phyloP scores from a whole-genome alignment of 2,113 vertebrate species.

The Noctilio leporinus region DNA sequence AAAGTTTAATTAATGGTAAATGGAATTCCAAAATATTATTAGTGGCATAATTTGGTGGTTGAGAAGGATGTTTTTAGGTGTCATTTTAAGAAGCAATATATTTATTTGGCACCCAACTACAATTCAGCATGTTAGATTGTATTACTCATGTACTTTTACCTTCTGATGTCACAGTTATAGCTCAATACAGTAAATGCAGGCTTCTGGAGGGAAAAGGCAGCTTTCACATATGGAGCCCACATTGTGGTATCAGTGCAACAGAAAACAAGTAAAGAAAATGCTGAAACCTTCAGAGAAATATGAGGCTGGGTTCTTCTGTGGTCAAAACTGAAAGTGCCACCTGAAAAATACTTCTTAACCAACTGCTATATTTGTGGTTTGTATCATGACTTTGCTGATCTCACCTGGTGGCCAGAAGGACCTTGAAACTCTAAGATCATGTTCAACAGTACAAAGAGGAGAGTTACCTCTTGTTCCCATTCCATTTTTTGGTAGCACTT shows the following conservation, averaged over 20 bases:
- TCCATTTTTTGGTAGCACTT: background rate
- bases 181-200: conserved; percentile 32
- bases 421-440: background rate
- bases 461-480: background rate
- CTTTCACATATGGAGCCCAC: conserved; percentile 48
- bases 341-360: background rate
- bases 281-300: background rate
- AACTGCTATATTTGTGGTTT: background rate
- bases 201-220: conserved; percentile 34
- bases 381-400: background rate
- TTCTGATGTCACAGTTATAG: conserved; percentile 47
- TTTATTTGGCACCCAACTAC: conserved; percentile 47
- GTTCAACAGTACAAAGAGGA: background rate
- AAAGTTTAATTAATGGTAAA: conserved; percentile 49
- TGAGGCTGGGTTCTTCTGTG: background rate
- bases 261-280: conserved; percentile 31
- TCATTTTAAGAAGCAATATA: conserved; percentile 55
- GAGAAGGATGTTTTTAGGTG: background rate
- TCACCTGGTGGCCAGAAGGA: background rate
- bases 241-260: background rate
- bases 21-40: conserved; percentile 20
- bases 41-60: conserved; percentile 28
- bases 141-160: conserved; percentile 40
- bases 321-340: background rate
- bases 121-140: conserved; percentile 47